Evolutionary conservation across 2,888 invertebrate species (phyloP).

Genomic region (Alloscopus bannaensis): DNA sequence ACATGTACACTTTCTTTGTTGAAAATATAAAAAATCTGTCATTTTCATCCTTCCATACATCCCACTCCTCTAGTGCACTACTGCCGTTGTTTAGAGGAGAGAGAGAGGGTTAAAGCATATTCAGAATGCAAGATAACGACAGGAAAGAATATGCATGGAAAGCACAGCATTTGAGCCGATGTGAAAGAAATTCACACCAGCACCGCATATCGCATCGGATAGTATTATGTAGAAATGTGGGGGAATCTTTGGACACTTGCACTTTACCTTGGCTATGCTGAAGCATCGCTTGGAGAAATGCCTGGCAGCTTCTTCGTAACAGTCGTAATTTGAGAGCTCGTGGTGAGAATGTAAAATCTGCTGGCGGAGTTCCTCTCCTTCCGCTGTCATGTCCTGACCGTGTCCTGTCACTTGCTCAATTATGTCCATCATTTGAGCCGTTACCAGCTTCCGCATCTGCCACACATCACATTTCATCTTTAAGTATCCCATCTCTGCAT

Average conservation of each 20-base stretch:
- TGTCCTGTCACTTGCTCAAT: slow-evolving; percentile 73
- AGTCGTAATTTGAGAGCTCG: slow-evolving; percentile 74
- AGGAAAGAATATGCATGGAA: slow-evolving; percentile 23
- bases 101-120: no score
- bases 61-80: no score
- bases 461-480: slow-evolving; percentile 57
- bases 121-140: slow-evolving; percentile 10
- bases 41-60: slow-evolving; percentile 43
- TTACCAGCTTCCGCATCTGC: slow-evolving; percentile 75
- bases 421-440: slow-evolving; percentile 74
- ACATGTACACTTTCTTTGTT: slow-evolving; percentile 15
- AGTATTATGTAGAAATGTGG: no score
- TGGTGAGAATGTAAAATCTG: slow-evolving; percentile 70
- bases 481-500: slow-evolving; percentile 27
- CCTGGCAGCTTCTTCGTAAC: slow-evolving; percentile 75
- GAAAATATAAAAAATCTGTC: slow-evolving; percentile 52
- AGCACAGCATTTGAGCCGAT: slow-evolving; percentile 31
- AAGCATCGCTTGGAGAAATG: slow-evolving; percentile 75
- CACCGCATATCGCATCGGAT: not conserved
- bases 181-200: not conserved
- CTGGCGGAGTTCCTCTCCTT: slow-evolving; percentile 21
- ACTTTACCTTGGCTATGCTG: slow-evolving; percentile 75
- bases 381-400: slow-evolving; percentile 64
- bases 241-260: slow-evolving; percentile 32
- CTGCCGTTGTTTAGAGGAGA: slow-evolving; percentile 7